Base-by-base conservation (phyloP, 2,888 invertebrate species). In the Halictus quadricinctus region DNA sequence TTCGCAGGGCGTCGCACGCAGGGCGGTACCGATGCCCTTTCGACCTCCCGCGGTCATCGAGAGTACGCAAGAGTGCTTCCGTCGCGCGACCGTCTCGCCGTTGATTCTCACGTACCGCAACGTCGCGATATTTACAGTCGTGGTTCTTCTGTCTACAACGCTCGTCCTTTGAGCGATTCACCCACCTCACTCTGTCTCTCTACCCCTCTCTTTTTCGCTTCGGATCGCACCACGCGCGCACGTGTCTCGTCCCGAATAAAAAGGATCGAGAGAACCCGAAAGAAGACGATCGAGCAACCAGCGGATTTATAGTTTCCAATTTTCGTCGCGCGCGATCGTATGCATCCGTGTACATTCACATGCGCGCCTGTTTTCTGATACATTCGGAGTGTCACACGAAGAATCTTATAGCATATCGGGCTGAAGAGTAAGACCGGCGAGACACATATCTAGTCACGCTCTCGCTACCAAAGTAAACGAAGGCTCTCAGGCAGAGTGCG, bases 21-120 rank as follows among this genome's bases (percentile, higher is more conserved):
- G 92, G 92, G 93, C 92, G 92, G 93, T 91, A 93, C 92, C 92
- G 92, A 89, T 91, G 92, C 93, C 93, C 93, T 94, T 94, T 90
- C 91, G 90, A 90, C 91, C 91, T 89, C 90, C 84, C 86, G 86
- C 84, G 86, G 88, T 88, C 87, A 87, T 87, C 87, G 77, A 87
- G 79, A 88, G 83, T 80, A 82, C 83, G 79, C 87, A 85, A 85
- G 73, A 86, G 83, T 83, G 88, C 88, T 87, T 87, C 86, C 80
- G 84, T 72, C 80, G 80, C 64, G 84, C 80, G 75, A 80, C 85
- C 79, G 79, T n/a, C n/a, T 84, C 81, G 29, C 80, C 87, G 79
- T 85, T 80, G 80, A 78, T 85, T 83, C 86, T 86, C 83, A 75
- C 82, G 83, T 83, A 80, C 77, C 25, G 25, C 82, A 64, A 15